Conservation (phyloP, 2,888 invertebrate species). For the Ceramica pisi region DNA sequence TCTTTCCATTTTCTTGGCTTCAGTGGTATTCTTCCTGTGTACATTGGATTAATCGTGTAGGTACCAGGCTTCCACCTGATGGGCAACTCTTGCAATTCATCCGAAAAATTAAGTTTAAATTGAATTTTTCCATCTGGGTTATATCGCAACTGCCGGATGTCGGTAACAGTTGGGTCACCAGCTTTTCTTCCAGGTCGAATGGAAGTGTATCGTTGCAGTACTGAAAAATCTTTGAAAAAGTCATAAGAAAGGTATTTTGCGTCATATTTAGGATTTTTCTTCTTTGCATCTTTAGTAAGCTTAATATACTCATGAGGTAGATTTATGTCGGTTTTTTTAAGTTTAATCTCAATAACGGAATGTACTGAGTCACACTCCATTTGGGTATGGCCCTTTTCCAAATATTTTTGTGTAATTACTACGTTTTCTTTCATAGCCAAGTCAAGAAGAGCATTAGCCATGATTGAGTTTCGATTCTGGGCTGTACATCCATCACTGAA, state of each 20-base stretch:
- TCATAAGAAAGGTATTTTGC: conserved; percentile 29
- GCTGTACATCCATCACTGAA: no score
- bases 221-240: conserved; percentile 17
- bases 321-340: conserved; percentile 29
- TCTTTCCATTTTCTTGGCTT: conserved; percentile 40
- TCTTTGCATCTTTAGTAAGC: conserved; percentile 26
- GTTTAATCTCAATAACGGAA: conserved; percentile 29
- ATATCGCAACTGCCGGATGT: conserved; percentile 16
- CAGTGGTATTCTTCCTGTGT: conserved; percentile 13
- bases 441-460: no score
- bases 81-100: no score
- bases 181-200: conserved; percentile 47
- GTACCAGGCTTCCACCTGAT: conserved; percentile 1
- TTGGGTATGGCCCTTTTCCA: conserved; percentile 40
- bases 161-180: no score
- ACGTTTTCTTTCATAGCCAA: conserved; percentile 24
- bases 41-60: conserved; percentile 16
- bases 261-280: conserved; percentile 29
- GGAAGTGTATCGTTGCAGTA: conserved; percentile 31
- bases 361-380: conserved; percentile 46
- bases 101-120: no score
- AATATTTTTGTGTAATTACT: conserved; percentile 13
- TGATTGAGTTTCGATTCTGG: no score
- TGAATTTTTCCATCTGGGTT: conserved; percentile 1
- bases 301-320: conserved; percentile 22